Base-by-base conservation (phyloP, 2,888 invertebrate genomes). In the Argynnis bischoffii region DNA sequence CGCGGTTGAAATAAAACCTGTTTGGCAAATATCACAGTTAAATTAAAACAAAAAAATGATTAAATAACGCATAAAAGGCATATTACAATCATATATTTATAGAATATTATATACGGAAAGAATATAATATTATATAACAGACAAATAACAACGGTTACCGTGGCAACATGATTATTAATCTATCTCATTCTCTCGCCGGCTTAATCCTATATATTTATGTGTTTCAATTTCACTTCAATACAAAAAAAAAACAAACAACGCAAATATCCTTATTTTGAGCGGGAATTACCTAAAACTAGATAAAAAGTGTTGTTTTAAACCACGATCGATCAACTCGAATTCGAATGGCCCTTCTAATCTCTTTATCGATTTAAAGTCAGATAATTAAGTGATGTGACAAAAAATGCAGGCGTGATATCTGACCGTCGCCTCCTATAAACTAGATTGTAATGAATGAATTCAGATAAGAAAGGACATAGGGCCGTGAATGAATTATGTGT, bases 391-490 rank as follows among this genome's bases (percentile, higher is more conserved):
- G 88, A 86, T 88, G 89, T 87, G 90, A 92, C 91, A 92, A 91
- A 92, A 92, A 92, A 87, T 90, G 82, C 87, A 90, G 89, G 90
- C 87, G 87, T 88, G 87, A 90, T 91, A 82, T 88, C 88, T 90
- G 86, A 78, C 88, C 90, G 90, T 91, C 90, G 91, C 88, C 85
- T 92, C 83, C 84, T 87, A 90, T 90, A 89, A 87, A 85, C 89
- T 90, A 91, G 92, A 91, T 92, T 86, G 89, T 90, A 92, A 92
- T 92, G 92, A 92, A 92, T 92, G 92, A 92, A 92, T 84, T 69
- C 78, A 89, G 92, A 92, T 92, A 92, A 92, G 88, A 78, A 41
- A 41, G 82, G 86, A 87, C 88, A 85, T 84, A 83, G 79, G 79
- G 78, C 75, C 82, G 81, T 90, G 87, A 90, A 89, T 90, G 88